Percentiles rank a stretch among this genome's conserved stretches.
These are phyloP conservation scores for Stercorarius parasiticus DNA, from an alignment of 2,113 vertebrate species.

Conservation along the genomic window DNA sequence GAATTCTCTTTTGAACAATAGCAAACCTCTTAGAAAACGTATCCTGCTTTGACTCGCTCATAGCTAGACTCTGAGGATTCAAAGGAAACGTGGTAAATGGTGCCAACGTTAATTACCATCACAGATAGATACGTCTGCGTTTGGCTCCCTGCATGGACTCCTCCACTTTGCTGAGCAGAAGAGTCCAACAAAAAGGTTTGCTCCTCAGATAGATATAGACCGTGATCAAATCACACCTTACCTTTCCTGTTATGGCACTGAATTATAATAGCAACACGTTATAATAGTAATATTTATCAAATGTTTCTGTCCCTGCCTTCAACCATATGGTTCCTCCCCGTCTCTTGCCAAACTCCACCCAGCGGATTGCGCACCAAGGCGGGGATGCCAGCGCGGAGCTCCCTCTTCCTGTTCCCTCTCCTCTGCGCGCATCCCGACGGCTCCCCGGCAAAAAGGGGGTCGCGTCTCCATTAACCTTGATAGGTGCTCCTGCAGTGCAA, in stretches of 20 bases:
- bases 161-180: neutral
- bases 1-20: conserved; percentile 32
- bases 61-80: conserved; percentile 8
- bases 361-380: neutral
- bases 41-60: conserved; percentile 35
- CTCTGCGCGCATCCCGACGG: fast-evolving
- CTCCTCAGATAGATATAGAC: neutral
- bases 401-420: neutral
- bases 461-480: conserved; percentile 33
- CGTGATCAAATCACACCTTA: neutral
- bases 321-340: neutral
- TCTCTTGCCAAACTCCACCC: neutral
- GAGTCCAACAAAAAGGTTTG: neutral
- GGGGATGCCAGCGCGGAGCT: neutral
- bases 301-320: neutral
- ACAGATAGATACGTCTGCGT: neutral
- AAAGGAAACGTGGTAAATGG: neutral
- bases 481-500: neutral
- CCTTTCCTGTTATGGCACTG: neutral
- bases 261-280: neutral
- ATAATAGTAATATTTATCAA: conserved; percentile 28
- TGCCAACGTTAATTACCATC: conserved; percentile 20
- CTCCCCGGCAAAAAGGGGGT: neutral
- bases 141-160: neutral
- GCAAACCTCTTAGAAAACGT: conserved; percentile 19